These are phyloP conservation scores for Acanthurus tractus DNA, from an alignment of 2,797 vertebrate species.

Conservation along the genomic window DNA sequence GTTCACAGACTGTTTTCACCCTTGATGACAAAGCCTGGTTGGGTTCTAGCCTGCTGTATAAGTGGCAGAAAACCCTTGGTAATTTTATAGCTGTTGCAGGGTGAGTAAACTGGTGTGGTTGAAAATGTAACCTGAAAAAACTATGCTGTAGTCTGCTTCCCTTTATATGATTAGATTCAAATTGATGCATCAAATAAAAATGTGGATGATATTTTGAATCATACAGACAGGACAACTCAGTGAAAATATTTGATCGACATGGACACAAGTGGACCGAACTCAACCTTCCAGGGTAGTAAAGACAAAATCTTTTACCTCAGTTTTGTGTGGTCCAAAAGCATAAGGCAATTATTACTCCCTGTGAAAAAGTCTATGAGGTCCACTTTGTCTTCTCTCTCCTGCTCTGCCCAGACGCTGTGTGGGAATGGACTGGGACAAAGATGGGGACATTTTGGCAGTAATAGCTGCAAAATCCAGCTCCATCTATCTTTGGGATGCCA, in stretches of 20 bases:
- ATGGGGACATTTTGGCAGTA: constrained; percentile 94
- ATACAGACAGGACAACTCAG: constrained; percentile 88
- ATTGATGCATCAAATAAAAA: not conserved
- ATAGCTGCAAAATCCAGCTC: constrained; percentile 93
- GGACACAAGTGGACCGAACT: constrained; percentile 95
- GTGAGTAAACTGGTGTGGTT: constrained; percentile 82
- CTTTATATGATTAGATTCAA: not conserved
- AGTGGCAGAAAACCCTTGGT: constrained; percentile 94
- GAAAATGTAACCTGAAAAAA: not conserved
- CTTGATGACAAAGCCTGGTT: constrained; percentile 90
- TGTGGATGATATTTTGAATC: constrained; percentile 20
- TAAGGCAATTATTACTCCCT: not conserved
- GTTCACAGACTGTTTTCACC: constrained; percentile 90
- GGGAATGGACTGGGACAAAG: constrained; percentile 97
- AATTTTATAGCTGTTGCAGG: constrained; percentile 95
- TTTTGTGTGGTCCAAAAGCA: constrained; percentile 6
- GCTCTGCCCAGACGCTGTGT: constrained; percentile 81
- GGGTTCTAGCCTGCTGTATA: constrained; percentile 89
- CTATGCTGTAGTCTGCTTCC: not conserved
- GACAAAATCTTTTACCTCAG: not conserved
- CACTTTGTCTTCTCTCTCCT: not conserved
- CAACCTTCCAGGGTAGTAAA: constrained; percentile 90
- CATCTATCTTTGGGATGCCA: constrained; percentile 95
- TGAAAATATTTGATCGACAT: constrained; percentile 98
- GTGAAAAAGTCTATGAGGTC: not conserved